Conservation (phyloP, 2,113 vertebrate species). For the Rafetus swinhoei region DNA sequence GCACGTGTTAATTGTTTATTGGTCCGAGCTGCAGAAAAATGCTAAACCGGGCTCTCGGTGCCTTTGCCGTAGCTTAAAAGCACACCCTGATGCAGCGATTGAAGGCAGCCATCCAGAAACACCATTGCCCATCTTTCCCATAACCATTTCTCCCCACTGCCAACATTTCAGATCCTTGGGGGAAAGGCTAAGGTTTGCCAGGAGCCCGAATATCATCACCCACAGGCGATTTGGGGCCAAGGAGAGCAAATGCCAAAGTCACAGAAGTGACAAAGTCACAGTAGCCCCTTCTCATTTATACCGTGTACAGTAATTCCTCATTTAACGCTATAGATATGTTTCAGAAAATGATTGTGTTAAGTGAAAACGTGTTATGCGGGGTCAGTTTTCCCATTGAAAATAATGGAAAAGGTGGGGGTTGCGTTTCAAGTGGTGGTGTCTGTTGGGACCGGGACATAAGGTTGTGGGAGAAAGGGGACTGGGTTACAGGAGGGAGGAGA, state of each 20-base stretch:
- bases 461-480: too few relatives aligned
- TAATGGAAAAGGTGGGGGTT: too few relatives aligned
- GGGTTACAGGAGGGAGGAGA: too few relatives aligned
- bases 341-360: too few relatives aligned
- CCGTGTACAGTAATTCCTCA: background rate
- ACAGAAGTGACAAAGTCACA: background rate
- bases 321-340: too few relatives aligned
- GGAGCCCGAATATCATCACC: background rate
- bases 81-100: background rate
- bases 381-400: too few relatives aligned
- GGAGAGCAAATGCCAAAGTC: slow-evolving; percentile 4
- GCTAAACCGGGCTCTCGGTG: background rate
- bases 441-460: too few relatives aligned
- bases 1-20: background rate
- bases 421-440: too few relatives aligned
- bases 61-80: background rate
- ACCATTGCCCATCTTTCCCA: background rate
- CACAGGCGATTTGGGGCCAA: background rate
- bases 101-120: background rate
- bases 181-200: background rate
- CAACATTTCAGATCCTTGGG: background rate
- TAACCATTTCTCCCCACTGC: fast-evolving
- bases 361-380: too few relatives aligned
- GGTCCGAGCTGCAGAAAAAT: background rate
- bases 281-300: background rate